Evolutionary conservation across 2,113 vertebrate species (phyloP).

Genomic region (Amblyornis subalaris): DNA sequence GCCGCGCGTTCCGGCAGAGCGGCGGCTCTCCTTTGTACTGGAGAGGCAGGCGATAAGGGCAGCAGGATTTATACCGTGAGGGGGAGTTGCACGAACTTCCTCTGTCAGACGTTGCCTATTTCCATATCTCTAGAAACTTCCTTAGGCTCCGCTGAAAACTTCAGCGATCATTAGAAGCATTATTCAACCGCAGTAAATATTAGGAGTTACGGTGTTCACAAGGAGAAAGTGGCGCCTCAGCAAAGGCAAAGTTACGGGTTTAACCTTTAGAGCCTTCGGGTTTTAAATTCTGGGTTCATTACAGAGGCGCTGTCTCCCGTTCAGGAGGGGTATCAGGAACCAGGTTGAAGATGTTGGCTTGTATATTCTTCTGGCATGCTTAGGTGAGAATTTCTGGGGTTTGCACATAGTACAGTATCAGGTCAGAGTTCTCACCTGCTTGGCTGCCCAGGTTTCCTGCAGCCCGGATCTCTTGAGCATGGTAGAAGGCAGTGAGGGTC

Average conservation of each 20-base stretch:
- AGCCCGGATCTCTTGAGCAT: fast-evolving
- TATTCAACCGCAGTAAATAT: no score
- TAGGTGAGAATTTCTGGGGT: background rate
- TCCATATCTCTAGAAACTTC: constrained; percentile 42
- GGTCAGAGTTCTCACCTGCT: background rate
- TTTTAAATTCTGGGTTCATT: background rate
- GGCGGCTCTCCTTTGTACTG: background rate
- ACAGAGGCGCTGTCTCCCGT: fast-evolving
- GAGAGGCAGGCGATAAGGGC: background rate
- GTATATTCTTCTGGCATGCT: fast-evolving
- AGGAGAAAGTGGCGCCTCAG: background rate
- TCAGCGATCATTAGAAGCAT: fast-evolving
- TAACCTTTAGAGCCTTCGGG: background rate
- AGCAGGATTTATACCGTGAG: background rate
- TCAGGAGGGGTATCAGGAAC: background rate
- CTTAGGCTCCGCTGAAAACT: background rate
- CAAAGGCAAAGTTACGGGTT: background rate
- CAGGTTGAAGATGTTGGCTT: background rate
- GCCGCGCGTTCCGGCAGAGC: fast-evolving
- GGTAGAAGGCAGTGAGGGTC: background rate
- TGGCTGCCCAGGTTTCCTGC: background rate
- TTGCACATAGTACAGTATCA: fast-evolving
- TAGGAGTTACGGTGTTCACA: fast-evolving
- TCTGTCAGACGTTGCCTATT: background rate
- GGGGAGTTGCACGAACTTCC: background rate